Percentiles rank a stretch among this genome's conserved stretches.
Evolutionary conservation across 2,797 vertebrate genomes (phyloP).

Genomic region (Sebastes vulpes): DNA sequence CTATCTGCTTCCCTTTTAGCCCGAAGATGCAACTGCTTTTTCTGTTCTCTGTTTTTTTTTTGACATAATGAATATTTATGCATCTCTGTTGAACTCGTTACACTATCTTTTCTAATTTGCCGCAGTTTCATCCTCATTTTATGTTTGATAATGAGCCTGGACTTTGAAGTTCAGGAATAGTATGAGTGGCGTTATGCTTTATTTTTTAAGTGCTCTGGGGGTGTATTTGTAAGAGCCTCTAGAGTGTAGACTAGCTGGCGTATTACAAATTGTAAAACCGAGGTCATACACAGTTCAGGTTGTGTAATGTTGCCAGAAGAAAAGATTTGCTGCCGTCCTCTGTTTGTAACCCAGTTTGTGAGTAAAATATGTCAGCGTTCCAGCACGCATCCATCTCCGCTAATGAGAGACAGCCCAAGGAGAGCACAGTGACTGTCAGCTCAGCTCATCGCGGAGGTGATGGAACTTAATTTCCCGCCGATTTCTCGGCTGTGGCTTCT

Average conservation of each 20-base stretch:
- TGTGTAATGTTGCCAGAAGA: slow-evolving; percentile 28
- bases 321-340: slow-evolving; percentile 36
- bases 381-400: slow-evolving; percentile 53
- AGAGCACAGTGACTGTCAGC: slow-evolving; percentile 51
- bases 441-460: slow-evolving; percentile 39
- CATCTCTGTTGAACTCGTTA: slow-evolving; percentile 35
- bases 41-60: slow-evolving; percentile 23
- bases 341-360: slow-evolving; percentile 56
- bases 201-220: slow-evolving; percentile 27
- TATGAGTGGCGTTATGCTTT: slow-evolving; percentile 9
- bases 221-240: slow-evolving; percentile 27
- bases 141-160: slow-evolving; percentile 45
- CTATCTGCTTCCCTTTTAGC: slow-evolving; percentile 25
- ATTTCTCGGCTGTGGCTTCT: slow-evolving; percentile 51
- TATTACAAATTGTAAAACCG: slow-evolving; percentile 24
- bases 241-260: slow-evolving; percentile 7
- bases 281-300: slow-evolving; percentile 63
- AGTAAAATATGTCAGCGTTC: slow-evolving; percentile 57
- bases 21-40: slow-evolving; percentile 7
- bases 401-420: slow-evolving; percentile 66
- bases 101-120: slow-evolving; percentile 26
- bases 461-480: slow-evolving; percentile 61
- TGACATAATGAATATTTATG: slow-evolving; percentile 62
- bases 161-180: slow-evolving; percentile 57
- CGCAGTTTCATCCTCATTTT: slow-evolving; percentile 41